A percentile compares a stretch with the other conserved stretches of the same genome.
Evolutionary conservation across 2,113 vertebrate genomes (phyloP).

Genomic region (Clarias gariepinus): DNA sequence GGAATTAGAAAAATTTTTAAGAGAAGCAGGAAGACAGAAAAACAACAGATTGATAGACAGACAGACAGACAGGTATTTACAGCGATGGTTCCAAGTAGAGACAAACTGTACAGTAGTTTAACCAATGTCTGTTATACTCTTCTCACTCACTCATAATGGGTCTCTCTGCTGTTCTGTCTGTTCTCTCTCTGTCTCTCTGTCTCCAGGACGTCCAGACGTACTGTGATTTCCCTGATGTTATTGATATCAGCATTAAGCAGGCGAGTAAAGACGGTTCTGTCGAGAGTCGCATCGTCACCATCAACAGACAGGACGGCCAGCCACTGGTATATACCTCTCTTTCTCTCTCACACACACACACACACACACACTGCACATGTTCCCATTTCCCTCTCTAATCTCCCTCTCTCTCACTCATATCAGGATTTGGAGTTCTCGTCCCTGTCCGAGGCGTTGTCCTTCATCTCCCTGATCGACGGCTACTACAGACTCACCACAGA

Average conservation of each 20-base stretch:
- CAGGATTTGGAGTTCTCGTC: slow-evolving; percentile 93
- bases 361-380: slow-evolving; percentile 45
- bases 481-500: slow-evolving; percentile 93
- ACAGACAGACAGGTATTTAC: not conserved
- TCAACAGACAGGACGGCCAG: slow-evolving; percentile 89
- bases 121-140: not conserved
- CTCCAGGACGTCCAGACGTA: slow-evolving; percentile 86
- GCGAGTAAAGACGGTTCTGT: slow-evolving; percentile 85
- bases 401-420: not conserved
- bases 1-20: not conserved
- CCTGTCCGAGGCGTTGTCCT: slow-evolving; percentile 87
- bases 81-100: not conserved
- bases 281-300: slow-evolving; percentile 91
- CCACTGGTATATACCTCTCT: slow-evolving; percentile 79
- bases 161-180: not conserved
- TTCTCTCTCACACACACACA: not conserved
- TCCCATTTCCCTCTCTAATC: not conserved
- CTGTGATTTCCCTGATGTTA: slow-evolving; percentile 95
- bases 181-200: slow-evolving; percentile 12
- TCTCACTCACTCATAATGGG: not conserved
- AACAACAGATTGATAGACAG: not conserved
- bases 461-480: slow-evolving; percentile 92
- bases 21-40: not conserved
- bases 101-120: not conserved
- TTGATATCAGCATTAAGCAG: slow-evolving; percentile 96